Evolutionary conservation across 2,888 invertebrate genomes (phyloP).

Genomic region (Tolmerus cingulatus): DNA sequence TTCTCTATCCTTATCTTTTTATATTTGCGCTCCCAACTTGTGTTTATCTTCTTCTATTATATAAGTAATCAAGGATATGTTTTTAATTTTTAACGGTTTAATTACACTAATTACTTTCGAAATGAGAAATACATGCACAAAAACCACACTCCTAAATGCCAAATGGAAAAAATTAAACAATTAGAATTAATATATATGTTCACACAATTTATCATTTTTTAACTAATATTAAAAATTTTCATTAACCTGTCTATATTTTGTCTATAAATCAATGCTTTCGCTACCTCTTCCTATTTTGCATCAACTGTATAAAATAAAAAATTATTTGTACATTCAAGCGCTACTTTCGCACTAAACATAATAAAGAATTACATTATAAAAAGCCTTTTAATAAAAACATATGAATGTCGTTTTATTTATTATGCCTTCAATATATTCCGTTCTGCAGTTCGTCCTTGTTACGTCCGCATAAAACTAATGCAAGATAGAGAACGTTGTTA

Average conservation of each 20-base stretch:
- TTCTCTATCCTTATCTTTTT: not conserved
- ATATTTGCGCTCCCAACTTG: not conserved
- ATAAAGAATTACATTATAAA: not conserved
- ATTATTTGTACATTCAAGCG: not conserved
- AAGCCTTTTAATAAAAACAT: not conserved
- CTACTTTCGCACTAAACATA: not conserved
- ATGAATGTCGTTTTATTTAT: not conserved
- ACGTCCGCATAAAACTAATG: not conserved
- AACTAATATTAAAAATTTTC: not conserved
- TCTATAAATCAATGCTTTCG: not conserved
- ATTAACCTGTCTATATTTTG: not conserved
- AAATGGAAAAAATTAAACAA: not conserved
- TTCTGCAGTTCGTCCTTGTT: not conserved
- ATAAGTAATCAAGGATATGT: not conserved
- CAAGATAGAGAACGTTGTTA: not conserved
- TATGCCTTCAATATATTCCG: constrained; percentile 51
- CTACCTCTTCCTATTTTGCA: not conserved
- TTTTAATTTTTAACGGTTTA: not conserved
- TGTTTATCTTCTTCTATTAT: not conserved
- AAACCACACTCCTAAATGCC: not conserved
- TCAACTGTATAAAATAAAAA: not conserved
- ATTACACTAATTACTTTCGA: not conserved
- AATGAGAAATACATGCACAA: not conserved
- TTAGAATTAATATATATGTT: not conserved
- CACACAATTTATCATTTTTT: not conserved